Evolutionary conservation across 2,113 vertebrate genomes (phyloP).

Genomic region (Chamaetylas fuelleborni): DNA sequence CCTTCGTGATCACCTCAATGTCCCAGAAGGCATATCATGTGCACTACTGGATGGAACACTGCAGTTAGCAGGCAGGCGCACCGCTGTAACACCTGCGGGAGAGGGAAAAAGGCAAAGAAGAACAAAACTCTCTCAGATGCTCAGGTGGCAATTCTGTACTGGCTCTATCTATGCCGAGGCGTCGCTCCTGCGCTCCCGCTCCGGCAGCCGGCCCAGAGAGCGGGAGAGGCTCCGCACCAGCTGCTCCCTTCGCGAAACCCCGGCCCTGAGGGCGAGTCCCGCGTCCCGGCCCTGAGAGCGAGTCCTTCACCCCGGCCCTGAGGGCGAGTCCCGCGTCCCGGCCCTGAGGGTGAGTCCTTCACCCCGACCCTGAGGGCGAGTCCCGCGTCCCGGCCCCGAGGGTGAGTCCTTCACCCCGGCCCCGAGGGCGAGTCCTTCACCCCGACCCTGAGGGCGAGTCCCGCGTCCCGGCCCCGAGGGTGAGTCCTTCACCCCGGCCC

Average conservation of each 20-base stretch:
- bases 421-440: too few relatives aligned
- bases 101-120: too few relatives aligned
- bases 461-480: neutral
- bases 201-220: neutral
- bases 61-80: neutral
- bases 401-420: too few relatives aligned
- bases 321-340: too few relatives aligned
- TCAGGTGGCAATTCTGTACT: accelerated
- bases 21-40: neutral
- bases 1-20: neutral
- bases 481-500: too few relatives aligned
- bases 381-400: too few relatives aligned
- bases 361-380: too few relatives aligned
- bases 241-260: neutral
- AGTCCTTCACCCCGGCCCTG: too few relatives aligned
- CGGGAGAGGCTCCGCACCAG: neutral
- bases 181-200: accelerated
- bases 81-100: neutral
- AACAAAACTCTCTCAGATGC: neutral
- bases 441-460: too few relatives aligned
- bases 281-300: too few relatives aligned
- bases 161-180: accelerated
- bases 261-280: neutral
- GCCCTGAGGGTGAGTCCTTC: too few relatives aligned
- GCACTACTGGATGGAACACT: neutral